Evolutionary conservation across 2,888 invertebrate genomes (phyloP).

Genomic region (Morpho deidamia): DNA sequence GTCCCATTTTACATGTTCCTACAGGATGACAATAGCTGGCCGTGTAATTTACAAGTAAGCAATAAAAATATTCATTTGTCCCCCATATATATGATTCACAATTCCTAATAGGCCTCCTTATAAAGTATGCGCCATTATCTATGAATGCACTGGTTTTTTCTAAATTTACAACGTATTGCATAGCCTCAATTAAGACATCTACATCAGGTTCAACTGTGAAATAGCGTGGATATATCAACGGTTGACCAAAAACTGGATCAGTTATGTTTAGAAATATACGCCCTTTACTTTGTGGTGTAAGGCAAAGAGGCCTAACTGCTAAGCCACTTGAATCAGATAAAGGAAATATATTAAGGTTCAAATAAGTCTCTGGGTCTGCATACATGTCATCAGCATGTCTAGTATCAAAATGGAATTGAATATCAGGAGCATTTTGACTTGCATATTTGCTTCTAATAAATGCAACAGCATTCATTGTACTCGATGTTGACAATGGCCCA

Average conservation of each 20-base stretch:
- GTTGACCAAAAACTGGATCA: conserved; percentile 85
- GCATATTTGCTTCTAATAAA: conserved; percentile 79
- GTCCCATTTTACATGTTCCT: conserved; percentile 86
- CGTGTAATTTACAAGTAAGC: conserved; percentile 81
- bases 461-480: conserved; percentile 75
- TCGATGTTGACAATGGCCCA: conserved; percentile 76
- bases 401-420: conserved; percentile 82
- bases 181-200: conserved; percentile 78
- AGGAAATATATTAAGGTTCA: conserved; percentile 55
- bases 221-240: conserved; percentile 85
- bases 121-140: conserved; percentile 73
- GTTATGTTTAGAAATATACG: conserved; percentile 79
- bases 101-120: conserved; percentile 77
- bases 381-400: conserved; percentile 77
- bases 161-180: conserved; percentile 77
- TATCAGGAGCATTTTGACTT: conserved; percentile 75
- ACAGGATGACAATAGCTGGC: conserved; percentile 84
- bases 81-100: conserved; percentile 78
- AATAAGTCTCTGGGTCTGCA: conserved; percentile 72
- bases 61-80: conserved; percentile 82
- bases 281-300: conserved; percentile 82
- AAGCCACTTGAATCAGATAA: conserved; percentile 81
- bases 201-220: conserved; percentile 82
- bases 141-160: conserved; percentile 79
- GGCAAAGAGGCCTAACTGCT: conserved; percentile 78